Base-by-base conservation (phyloP, 2,113 vertebrate genomes). In the Callopanchax toddi region DNA sequence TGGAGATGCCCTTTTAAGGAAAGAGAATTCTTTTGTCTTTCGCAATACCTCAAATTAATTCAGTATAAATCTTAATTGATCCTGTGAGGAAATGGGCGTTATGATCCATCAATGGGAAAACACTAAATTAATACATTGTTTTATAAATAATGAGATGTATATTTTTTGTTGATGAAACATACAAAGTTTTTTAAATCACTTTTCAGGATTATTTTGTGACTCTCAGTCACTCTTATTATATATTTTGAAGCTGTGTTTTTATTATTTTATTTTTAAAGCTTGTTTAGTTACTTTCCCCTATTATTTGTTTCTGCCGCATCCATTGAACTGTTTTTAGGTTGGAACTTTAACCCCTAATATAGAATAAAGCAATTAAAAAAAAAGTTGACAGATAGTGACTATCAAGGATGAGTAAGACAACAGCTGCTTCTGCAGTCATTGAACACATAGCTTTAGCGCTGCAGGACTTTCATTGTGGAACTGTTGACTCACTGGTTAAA, bases 1-100 rank as follows among this genome's bases (percentile, higher is more conserved):
- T 86, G 77, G 40, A 79, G 71, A 87, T 91, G 78, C 11, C 91
- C 91, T 85, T 90, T 74, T 90, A 91, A 78, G 91, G 91, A 22
- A 23, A 88, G 65, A 79, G 65, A 74, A 52, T 70, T 69, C 46
- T 50, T 21, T 60, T 43, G 34, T 18, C 20, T 56, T 66, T 55
- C 39, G 54, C 36, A 69, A 77, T 67, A 13, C 23, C 36, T 48
- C 11, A 26, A 15, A 23, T 60, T n/a, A 74, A 46, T 25, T 2
- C 11, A 37, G 55, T 20, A 12, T 34, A 3, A 18, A 54, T 7
- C 17, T 54, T 25, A 20, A 73, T 21, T 4, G 12, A 45, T 43
- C 11, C 43, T 0, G 3, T 52, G 46, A n/a, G 46, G n/a, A 34
- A 17, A 57, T n/a, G 3, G 10, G 17, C 1, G 1, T 40, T 43